Percentiles rank a stretch among this genome's conserved stretches.
Evolutionary conservation across 2,113 vertebrate species (phyloP).

Genomic region (Numenius arquata): DNA sequence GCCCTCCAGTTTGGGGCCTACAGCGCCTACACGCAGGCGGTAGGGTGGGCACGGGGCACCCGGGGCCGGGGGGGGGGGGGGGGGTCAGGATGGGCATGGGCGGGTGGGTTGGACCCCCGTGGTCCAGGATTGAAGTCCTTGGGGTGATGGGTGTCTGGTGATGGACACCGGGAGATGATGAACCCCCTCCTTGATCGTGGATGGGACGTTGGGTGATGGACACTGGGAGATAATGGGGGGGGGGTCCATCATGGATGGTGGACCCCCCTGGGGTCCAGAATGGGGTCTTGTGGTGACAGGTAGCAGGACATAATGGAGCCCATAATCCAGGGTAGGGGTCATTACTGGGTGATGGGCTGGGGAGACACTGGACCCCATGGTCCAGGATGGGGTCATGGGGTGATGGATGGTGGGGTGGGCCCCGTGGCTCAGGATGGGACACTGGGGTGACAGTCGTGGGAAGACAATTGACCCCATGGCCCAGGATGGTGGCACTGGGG

Average conservation of each 20-base stretch:
- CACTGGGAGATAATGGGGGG: too few relatives aligned
- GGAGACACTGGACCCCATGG: neutral
- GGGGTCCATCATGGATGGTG: too few relatives aligned
- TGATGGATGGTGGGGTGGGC: neutral
- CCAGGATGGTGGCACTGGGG: neutral
- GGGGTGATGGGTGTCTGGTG: neutral
- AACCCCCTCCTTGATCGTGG: neutral
- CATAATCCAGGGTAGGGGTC: neutral
- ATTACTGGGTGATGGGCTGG: neutral
- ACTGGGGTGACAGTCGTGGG: too few relatives aligned
- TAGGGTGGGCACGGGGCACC: conserved; percentile 52
- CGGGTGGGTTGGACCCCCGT: too few relatives aligned
- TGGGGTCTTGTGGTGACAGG: neutral
- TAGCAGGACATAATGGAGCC: neutral
- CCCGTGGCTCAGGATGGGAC: neutral
- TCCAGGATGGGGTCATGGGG: neutral
- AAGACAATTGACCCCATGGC: too few relatives aligned
- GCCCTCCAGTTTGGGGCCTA: conserved; percentile 94
- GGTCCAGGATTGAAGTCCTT: fast-evolving
- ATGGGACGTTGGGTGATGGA: neutral
- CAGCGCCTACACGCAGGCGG: conserved; percentile 93
- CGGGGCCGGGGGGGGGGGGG: too few relatives aligned
- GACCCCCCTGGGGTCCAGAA: fast-evolving
- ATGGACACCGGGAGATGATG: neutral
- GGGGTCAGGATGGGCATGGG: neutral